Evolutionary conservation across 2,888 invertebrate species (phyloP).

Genomic region (Diplazon laetatorius): DNA sequence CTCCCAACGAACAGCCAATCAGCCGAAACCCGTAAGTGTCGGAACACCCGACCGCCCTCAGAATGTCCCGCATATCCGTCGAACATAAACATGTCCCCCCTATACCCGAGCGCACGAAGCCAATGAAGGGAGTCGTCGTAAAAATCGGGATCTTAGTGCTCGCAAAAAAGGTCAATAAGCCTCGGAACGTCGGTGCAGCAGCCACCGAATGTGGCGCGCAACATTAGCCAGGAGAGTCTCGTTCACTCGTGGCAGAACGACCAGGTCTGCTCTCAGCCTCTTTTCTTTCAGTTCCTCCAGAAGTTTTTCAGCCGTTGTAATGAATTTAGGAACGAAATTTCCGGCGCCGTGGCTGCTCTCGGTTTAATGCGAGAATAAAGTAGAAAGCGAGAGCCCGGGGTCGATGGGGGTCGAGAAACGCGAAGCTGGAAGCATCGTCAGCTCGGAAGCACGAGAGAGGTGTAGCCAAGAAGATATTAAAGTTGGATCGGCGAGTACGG

Average conservation of each 20-base stretch:
- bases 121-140: conserved; percentile 58
- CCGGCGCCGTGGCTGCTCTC: conserved; percentile 58
- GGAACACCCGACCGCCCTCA: neutral
- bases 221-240: no score
- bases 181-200: neutral
- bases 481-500: conserved; percentile 1
- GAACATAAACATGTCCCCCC: conserved; percentile 58
- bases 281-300: conserved; percentile 26
- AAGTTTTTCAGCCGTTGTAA: conserved; percentile 59
- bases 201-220: neutral
- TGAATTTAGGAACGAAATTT: conserved; percentile 70
- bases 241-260: neutral
- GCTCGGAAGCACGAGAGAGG: conserved; percentile 4
- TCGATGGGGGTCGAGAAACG: conserved; percentile 78
- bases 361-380: conserved; percentile 79
- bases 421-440: conserved; percentile 38
- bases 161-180: conserved; percentile 44
- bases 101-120: conserved; percentile 55
- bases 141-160: conserved; percentile 59
- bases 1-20: neutral
- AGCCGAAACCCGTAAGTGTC: neutral
- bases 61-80: conserved; percentile 30
- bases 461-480: conserved; percentile 13
- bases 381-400: conserved; percentile 67
- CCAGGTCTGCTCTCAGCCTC: conserved; percentile 20